Conservation (phyloP, 30 jellyfish, hydroid and myxozoan genomes). For the Mastigias papua region DNA sequence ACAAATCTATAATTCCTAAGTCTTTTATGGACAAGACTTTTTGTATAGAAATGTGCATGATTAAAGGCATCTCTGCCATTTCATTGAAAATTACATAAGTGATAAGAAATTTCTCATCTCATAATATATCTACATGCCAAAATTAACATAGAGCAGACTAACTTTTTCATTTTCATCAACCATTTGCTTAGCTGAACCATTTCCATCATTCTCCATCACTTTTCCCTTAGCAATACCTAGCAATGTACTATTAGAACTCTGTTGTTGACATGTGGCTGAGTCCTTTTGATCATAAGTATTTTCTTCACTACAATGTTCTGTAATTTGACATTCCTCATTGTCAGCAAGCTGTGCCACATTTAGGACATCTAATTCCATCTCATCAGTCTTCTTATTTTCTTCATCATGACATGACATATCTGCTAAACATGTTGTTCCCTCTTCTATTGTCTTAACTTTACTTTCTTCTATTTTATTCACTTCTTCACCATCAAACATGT, state of each 20-base stretch:
- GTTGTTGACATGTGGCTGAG: not conserved
- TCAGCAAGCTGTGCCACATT: conserved; percentile 6
- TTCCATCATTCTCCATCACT: conserved; percentile 2
- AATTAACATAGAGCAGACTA: not conserved
- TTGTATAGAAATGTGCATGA: no score
- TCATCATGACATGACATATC: conserved; percentile 3
- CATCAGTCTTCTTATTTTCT: conserved; percentile 37
- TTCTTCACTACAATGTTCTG: not conserved
- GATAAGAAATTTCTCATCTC: no score
- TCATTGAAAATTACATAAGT: no score
- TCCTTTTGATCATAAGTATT: not conserved
- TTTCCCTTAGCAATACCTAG: conserved; percentile 11
- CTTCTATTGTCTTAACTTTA: conserved; percentile 46
- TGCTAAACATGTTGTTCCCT: conserved; percentile 24
- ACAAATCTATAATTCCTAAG: no score
- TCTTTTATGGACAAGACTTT: no score
- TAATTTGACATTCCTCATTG: conserved; percentile 1
- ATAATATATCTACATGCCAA: no score
- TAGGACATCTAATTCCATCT: conserved; percentile 66
- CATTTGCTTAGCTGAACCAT: not conserved
- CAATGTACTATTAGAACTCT: not conserved
- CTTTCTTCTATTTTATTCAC: conserved; percentile 60
- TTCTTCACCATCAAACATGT: conserved; percentile 93
- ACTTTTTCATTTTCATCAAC: not conserved
- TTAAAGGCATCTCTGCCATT: no score